A percentile compares a stretch with the other conserved stretches of the same genome.
phyloP scores from a whole-genome alignment of 2,888 invertebrate genomes.

The Gastrophysa polygoni region DNA sequence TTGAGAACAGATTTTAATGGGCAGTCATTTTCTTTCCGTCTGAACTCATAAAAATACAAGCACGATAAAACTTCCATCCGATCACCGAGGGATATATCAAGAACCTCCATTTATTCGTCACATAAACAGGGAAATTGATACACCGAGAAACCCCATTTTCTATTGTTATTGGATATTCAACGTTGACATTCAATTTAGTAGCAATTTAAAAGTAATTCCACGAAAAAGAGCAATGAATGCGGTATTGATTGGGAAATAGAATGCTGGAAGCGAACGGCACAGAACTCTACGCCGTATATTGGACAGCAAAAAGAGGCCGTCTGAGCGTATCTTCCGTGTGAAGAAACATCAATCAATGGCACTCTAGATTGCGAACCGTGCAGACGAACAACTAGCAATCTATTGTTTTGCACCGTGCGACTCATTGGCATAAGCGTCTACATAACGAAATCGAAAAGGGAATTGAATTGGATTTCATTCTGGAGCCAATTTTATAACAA shows the following conservation, averaged over 20 bases:
- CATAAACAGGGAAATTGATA: constrained; percentile 28
- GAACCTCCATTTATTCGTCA: constrained; percentile 25
- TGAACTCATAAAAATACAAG: constrained; percentile 14
- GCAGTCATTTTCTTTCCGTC: constrained; percentile 15
- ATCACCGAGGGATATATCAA: constrained; percentile 20
- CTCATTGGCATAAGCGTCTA: not conserved
- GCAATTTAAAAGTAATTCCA: constrained; percentile 51
- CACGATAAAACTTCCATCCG: constrained; percentile 26
- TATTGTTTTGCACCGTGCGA: constrained; percentile 8
- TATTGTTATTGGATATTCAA: constrained; percentile 42
- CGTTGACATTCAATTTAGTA: constrained; percentile 49
- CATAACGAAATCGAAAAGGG: too few relatives aligned
- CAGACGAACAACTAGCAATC: constrained; percentile 9
- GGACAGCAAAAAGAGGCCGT: constrained; percentile 21
- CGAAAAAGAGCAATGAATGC: constrained; percentile 42
- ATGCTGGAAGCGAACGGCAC: constrained; percentile 12
- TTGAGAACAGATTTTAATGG: constrained; percentile 17
- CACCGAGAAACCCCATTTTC: constrained; percentile 24
- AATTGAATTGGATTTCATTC: too few relatives aligned
- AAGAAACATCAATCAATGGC: constrained; percentile 46
- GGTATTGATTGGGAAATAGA: constrained; percentile 16
- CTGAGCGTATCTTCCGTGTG: constrained; percentile 41
- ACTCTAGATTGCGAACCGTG: constrained; percentile 17
- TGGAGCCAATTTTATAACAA: too few relatives aligned
- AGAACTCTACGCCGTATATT: constrained; percentile 17